A percentile compares a stretch with the other conserved stretches of the same genome.
These are phyloP conservation scores for Daphoenositta chrysoptera DNA, from an alignment of 2,113 vertebrate genomes.

Conservation along the genomic window DNA sequence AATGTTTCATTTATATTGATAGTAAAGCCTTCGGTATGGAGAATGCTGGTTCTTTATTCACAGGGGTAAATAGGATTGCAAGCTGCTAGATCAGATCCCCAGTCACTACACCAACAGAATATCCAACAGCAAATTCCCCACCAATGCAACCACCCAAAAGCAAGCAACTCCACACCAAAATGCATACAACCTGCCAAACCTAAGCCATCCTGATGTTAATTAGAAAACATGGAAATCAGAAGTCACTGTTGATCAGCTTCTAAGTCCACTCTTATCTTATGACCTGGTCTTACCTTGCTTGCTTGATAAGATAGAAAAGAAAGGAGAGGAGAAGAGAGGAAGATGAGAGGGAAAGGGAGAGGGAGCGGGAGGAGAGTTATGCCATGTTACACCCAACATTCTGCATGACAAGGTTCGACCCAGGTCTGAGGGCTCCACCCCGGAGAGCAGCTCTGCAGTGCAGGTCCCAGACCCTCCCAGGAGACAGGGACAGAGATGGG, in stretches of 20 bases:
- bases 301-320: background rate
- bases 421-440: background rate
- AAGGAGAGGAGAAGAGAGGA: background rate
- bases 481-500: background rate
- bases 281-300: background rate
- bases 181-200: background rate
- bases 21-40: background rate
- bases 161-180: background rate
- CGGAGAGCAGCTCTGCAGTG: background rate
- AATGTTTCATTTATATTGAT: background rate
- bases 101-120: background rate
- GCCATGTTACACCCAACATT: fast-evolving
- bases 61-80: background rate
- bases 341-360: too few species aligned
- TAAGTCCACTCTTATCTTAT: background rate
- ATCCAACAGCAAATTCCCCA: background rate
- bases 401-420: fast-evolving
- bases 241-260: background rate
- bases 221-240: background rate
- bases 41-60: background rate
- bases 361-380: too few species aligned
- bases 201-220: background rate
- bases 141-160: background rate
- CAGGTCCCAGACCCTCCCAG: background rate
- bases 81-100: background rate